Evolutionary conservation across 2,797 vertebrate species (phyloP), one percentile per base, ranked within the genome.

Genomic region (Eremophila alpestris): DNA sequence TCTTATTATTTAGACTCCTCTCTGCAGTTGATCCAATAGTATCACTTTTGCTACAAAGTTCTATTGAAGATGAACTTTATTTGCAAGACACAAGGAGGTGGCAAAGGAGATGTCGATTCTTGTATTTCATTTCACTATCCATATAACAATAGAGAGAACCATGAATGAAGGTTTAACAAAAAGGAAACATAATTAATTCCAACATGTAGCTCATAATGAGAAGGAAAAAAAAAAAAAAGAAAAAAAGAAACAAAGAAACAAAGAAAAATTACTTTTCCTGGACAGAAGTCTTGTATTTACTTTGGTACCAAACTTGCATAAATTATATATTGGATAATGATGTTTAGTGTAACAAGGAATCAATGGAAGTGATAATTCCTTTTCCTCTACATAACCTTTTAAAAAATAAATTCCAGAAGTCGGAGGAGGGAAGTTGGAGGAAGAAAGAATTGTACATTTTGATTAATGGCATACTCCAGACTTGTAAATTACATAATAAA

Each of bases 391-490:
- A 22, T 27, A 65, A 22, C 64, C 2, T 48, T 74, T 69, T 1
- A 41, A 73, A 76, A 73, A 51, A 59, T 22, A 59, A 46, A 56
- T 56, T 84, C 9, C 11, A 69, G 16, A 56, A 30, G 10, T 10
- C 54, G 5, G 1, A 4, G 3, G 18, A 34, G 7, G 10, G n/a
- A 55, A 41, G 2, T 0, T 19, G 8, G 9, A 32, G 4, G 8
- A 56, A 58, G 34, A 59, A 90, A 54, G 2, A 75, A 75, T 32
- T 3, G 3, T 46, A 16, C 7, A 9, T 7, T 73, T 89, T 29
- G 45, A 60, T 64, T 70, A 87, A 29, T 74, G 11, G 2, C 1
- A 36, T 15, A 81, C 1, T n/a, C 41, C 16, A 60, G 36, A 20
- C 3, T 59, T 51, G 10, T n/a, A 67, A 83, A 67, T 58, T 32